Conservation (phyloP, 2,113 vertebrate species). For the Apodemus speciosus region DNA sequence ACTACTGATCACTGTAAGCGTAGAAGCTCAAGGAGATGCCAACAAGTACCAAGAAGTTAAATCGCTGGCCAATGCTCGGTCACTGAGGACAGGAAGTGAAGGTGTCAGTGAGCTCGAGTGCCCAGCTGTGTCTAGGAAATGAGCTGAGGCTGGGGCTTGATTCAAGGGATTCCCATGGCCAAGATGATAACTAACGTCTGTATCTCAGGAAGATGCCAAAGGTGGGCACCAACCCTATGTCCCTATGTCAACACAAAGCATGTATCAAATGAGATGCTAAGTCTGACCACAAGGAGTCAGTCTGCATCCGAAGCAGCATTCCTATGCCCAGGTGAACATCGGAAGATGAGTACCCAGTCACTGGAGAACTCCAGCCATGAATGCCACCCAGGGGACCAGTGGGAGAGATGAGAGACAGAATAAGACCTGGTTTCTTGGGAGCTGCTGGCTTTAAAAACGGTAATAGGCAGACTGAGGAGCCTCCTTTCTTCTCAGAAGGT, state of each 20-base stretch:
- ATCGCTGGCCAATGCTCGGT: background rate
- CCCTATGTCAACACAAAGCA: background rate
- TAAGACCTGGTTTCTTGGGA: slow-evolving; percentile 12
- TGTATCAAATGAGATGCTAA: background rate
- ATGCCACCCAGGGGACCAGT: background rate
- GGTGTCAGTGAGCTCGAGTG: background rate
- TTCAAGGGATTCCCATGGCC: background rate
- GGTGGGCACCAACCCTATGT: background rate
- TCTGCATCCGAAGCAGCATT: background rate
- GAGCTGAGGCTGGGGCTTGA: background rate
- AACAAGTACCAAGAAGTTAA: background rate
- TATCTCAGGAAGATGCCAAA: slow-evolving; percentile 24
- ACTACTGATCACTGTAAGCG: background rate
- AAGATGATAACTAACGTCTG: background rate
- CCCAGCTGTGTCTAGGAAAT: slow-evolving; percentile 9
- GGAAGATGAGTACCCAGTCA: background rate
- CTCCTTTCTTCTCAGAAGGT: slow-evolving; percentile 30
- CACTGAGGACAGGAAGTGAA: slow-evolving; percentile 17
- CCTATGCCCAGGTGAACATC: background rate
- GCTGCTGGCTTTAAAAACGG: slow-evolving; percentile 3
- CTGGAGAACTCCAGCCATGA: background rate
- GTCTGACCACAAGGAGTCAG: slow-evolving; percentile 30
- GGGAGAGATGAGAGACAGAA: background rate
- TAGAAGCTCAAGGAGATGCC: background rate
- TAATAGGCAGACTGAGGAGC: background rate